phyloP scores from a whole-genome alignment of 2,888 invertebrate species.

The Drosophila greeni region DNA sequence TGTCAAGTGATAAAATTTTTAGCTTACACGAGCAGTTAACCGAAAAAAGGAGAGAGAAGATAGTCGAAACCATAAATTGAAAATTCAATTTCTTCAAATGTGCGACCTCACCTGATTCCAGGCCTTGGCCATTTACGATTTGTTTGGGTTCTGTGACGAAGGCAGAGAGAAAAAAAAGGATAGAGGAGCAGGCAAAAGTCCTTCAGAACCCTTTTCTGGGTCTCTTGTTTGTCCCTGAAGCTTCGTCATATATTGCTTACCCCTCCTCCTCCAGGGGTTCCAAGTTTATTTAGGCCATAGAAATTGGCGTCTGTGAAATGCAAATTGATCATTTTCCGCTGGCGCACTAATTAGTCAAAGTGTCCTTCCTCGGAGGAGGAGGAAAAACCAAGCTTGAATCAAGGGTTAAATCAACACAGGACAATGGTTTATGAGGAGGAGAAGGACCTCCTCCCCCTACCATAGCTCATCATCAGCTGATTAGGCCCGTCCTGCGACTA shows the following conservation, averaged over 20 bases:
- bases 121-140: conserved; percentile 56
- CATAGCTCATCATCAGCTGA: conserved; percentile 44
- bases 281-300: conserved; percentile 40
- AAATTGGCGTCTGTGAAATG: conserved; percentile 59
- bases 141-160: conserved; percentile 60
- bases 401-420: conserved; percentile 64
- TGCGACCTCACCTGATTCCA: conserved; percentile 38
- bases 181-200: background rate
- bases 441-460: conserved; percentile 18
- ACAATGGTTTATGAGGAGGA: conserved; percentile 18
- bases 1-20: conserved; percentile 75
- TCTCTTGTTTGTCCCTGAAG: conserved; percentile 11
- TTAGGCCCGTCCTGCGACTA: conserved; percentile 44
- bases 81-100: conserved; percentile 73
- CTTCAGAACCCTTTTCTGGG: conserved; percentile 25
- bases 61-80: conserved; percentile 72
- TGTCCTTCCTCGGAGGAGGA: no score
- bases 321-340: conserved; percentile 72
- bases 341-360: conserved; percentile 72
- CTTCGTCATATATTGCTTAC: background rate
- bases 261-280: background rate
- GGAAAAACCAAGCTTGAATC: no score
- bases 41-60: conserved; percentile 41
- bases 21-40: conserved; percentile 73
- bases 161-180: background rate